Evolutionary conservation across 2,113 vertebrate genomes (phyloP).

Genomic region (Balaenoptera acutorostrata): DNA sequence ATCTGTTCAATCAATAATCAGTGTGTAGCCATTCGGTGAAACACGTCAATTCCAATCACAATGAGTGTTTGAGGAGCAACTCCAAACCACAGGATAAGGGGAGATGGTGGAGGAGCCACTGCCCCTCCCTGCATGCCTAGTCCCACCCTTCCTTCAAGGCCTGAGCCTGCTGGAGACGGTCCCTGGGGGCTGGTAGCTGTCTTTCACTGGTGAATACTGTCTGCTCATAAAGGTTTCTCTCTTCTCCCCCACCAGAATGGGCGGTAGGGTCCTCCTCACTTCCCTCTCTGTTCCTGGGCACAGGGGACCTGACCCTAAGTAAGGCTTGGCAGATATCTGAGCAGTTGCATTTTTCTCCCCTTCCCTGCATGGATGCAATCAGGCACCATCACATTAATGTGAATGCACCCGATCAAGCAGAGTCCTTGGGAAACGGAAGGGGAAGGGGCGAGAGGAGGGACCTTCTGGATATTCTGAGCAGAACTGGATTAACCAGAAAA

Average conservation of each 20-base stretch:
- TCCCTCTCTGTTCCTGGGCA: background rate
- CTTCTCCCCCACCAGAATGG: background rate
- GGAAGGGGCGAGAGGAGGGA: background rate
- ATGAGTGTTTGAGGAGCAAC: background rate
- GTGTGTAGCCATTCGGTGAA: background rate
- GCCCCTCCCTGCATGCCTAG: background rate
- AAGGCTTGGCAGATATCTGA: background rate
- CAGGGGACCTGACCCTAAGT: background rate
- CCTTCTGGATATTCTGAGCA: background rate
- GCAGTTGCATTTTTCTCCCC: background rate
- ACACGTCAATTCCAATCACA: background rate
- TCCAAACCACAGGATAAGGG: background rate
- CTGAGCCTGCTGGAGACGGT: background rate
- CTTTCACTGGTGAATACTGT: background rate
- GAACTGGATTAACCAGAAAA: background rate
- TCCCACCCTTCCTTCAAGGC: background rate
- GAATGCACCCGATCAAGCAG: background rate
- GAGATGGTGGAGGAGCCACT: background rate
- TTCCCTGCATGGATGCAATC: background rate
- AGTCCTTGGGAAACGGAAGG: background rate
- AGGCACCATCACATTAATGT: background rate
- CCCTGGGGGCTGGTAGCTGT: background rate
- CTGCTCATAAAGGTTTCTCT: background rate
- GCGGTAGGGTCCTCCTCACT: background rate
- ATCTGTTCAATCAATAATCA: background rate